These are phyloP conservation scores for Anthopleura sola DNA, from an alignment of 64 coral and sea anemone genomes.

Conservation along the genomic window DNA sequence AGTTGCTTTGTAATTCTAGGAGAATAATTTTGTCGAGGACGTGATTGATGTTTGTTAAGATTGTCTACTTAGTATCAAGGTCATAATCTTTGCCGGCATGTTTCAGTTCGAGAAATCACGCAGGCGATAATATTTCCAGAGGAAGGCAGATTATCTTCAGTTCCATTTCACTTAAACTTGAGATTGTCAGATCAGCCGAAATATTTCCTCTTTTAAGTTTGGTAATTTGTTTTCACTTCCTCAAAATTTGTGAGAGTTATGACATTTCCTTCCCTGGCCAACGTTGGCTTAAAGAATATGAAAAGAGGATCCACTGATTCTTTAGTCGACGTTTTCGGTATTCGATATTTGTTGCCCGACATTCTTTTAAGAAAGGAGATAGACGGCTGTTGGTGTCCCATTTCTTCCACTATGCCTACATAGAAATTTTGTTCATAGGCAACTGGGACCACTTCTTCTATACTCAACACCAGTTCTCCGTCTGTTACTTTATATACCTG, in stretches of 20 bases:
- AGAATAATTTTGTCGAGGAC: too few relatives aligned
- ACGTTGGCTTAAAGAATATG: neutral
- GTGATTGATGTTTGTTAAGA: too few relatives aligned
- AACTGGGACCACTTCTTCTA: neutral
- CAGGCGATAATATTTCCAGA: too few relatives aligned
- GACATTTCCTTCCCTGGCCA: neutral
- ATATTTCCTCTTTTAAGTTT: too few relatives aligned
- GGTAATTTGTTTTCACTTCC: neutral
- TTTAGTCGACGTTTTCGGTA: neutral
- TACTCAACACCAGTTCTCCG: neutral
- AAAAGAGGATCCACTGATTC: neutral
- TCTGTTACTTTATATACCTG: neutral
- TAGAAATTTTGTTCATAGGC: conserved; percentile 1
- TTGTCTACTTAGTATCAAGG: too few relatives aligned
- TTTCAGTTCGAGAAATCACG: too few relatives aligned
- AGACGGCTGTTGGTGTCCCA: neutral
- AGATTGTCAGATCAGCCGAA: too few relatives aligned
- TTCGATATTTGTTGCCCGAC: neutral
- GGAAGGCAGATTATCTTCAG: too few relatives aligned
- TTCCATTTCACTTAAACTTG: too few relatives aligned
- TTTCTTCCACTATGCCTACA: neutral
- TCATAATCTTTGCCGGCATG: too few relatives aligned
- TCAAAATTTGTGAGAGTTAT: neutral
- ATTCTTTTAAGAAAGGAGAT: neutral
- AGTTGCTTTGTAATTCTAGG: too few relatives aligned